Conservation (phyloP, 2,113 vertebrate species). For the Tragulus kanchil region DNA sequence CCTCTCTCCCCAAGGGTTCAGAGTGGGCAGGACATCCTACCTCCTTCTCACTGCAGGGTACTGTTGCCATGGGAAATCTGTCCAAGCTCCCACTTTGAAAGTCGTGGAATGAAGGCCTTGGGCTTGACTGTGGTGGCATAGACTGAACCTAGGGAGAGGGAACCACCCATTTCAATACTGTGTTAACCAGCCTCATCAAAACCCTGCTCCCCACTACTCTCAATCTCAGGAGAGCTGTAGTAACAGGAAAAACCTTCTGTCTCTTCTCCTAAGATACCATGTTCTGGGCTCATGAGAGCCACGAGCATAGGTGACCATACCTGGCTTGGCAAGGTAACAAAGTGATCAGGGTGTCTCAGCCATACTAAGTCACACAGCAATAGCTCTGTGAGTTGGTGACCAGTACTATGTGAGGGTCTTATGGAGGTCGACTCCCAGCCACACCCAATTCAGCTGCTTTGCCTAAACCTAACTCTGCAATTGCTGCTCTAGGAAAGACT, state of each 20-base stretch:
- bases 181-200: background rate
- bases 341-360: background rate
- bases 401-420: background rate
- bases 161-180: background rate
- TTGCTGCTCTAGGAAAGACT: background rate
- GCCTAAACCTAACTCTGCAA: background rate
- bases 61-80: background rate
- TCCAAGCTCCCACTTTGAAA: background rate
- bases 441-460: background rate
- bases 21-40: background rate
- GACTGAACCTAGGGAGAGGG: background rate
- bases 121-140: background rate
- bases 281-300: background rate
- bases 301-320: background rate
- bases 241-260: background rate
- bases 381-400: background rate
- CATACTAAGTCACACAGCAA: background rate
- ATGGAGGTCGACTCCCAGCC: background rate
- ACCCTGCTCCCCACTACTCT: background rate
- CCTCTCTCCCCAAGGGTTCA: background rate
- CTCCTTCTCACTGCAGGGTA: background rate
- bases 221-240: background rate
- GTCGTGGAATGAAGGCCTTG: background rate
- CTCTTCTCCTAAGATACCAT: background rate
- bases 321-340: background rate